Percentiles rank a stretch among this genome's conserved stretches.
phyloP scores from a whole-genome alignment of 2,888 invertebrate genomes.

The Eremobia ochroleuca region DNA sequence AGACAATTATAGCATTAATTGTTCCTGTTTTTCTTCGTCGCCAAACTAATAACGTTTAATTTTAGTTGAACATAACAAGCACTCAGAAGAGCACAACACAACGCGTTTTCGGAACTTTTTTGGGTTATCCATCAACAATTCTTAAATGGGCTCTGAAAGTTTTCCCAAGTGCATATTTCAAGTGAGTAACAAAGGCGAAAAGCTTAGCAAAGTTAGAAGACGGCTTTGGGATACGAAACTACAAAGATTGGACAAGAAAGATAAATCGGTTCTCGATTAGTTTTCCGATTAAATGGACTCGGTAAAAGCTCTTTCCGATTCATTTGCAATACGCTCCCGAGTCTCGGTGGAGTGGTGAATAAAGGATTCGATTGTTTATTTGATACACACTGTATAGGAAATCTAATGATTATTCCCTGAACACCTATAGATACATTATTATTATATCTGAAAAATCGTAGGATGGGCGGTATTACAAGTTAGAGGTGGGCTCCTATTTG shows the following conservation, averaged over 20 bases:
- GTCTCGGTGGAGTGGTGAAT: conserved; percentile 19
- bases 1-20: neutral
- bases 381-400: conserved; percentile 4
- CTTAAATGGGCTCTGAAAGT: neutral
- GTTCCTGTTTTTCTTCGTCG: neutral
- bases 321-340: conserved; percentile 53
- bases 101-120: neutral
- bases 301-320: conserved; percentile 60
- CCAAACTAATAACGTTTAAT: no score
- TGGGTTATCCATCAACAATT: neutral
- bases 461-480: no score
- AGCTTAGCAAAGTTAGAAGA: conserved; percentile 9
- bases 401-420: neutral
- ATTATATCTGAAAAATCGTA: no score
- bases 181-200: neutral
- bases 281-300: conserved; percentile 56
- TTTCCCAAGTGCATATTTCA: neutral
- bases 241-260: conserved; percentile 44
- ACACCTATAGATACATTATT: no score
- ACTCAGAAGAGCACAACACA: neutral
- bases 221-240: conserved; percentile 21
- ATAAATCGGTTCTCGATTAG: conserved; percentile 57
- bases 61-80: neutral
- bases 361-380: conserved; percentile 19
- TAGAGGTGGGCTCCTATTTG: no score